Evolutionary conservation across 2,888 invertebrate species (phyloP), one percentile per base, ranked within the genome.

Genomic region (Mycogona germanica): DNA sequence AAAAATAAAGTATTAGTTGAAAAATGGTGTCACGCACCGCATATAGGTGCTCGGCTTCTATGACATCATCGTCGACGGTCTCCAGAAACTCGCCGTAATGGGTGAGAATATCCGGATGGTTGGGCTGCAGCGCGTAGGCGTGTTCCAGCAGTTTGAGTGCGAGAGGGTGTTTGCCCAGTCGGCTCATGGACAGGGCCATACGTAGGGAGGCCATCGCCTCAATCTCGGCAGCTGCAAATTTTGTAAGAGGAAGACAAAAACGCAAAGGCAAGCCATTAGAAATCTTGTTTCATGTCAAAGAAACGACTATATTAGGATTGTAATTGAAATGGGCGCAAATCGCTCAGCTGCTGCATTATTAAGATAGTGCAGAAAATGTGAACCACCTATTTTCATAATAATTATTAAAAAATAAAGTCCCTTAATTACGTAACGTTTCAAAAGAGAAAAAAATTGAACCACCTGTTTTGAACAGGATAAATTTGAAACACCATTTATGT

Each of bases 61-160:
- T 78, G 17, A 95, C 74, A 70, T 96, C 87, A 30, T 85, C 78
- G 60, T 85, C 79, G 19, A 82, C 82, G 59, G 84, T 79, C 70
- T 96, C 95, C 55, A 95, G 70, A 67, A 91, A 92, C 69, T 93
- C 91, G 12, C 96, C 96, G 67, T 87, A 96, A 64, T 86, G 83
- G 59, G 87, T 86, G 7, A 97, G 73, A 46, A 96, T 82, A 64
- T 96, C 93, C 0, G 93, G 87, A 72, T 96, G 87, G 62, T 82
- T 80, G 0, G 96, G 96, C 14, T 91, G 87, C 38, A 97, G 73
- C 0, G 88, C 87, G 55, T 87, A 78, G 0, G 95, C 95, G 71
- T 96, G 95, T 70, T 91, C 82, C 65, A 88, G 86, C 29, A 91
- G 69, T 67, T 86, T 85, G 35, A 82, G 72, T 0, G 93, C 92